Evolutionary conservation across 1,140 invertebrate species (phyloP), one percentile per base, ranked within the genome.

Genomic region (Drosophila sulfurigaster): DNA sequence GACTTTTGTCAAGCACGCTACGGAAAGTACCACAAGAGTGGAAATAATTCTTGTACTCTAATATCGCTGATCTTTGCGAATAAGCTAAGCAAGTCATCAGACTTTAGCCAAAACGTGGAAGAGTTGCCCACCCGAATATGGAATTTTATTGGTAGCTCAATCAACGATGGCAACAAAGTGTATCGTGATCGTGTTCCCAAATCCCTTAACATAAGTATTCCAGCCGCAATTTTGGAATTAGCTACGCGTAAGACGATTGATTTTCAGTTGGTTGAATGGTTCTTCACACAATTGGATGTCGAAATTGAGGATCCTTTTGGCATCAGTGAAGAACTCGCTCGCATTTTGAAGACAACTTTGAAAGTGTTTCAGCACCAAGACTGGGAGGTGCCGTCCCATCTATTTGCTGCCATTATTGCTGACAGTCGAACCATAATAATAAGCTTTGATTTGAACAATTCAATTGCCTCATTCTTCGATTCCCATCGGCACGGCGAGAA

Each of bases 1-100:
- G 45, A 68, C 1, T 81, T 83, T 67, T 68, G 79, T 46, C 81
- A 83, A 28, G 71, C 75, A 7, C 62, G 64, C 3, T 76, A 48
- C 46, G 81, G 79, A 1, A 48, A 74, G 5, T 76, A 71, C 28
- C 58, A 62, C 0, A 28, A 65, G 10, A 74, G 73, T 7, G 79
- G 81, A 10, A 68, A 30, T 13, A 81, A 81, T 46, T 81, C 79
- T 5, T 81, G 81, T 10, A 81, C 81, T 0, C 49, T 83, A 10
- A 83, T 81, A 13, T 46, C 79, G 1, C 43, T 83, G 1, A 49
- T 81, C 10, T n/a, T 79, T 13, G 81, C 81, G 32, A 38, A 81
- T 48, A 79, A 59, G 45, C 25, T 83, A 0, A 38, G 62, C 45
- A 67, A 71, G 59, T 32, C 45, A 28, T 7, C 13, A 3, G 28